These are phyloP conservation scores for Ameiurus melas DNA, from an alignment of 2,113 vertebrate species.

Conservation along the genomic window DNA sequence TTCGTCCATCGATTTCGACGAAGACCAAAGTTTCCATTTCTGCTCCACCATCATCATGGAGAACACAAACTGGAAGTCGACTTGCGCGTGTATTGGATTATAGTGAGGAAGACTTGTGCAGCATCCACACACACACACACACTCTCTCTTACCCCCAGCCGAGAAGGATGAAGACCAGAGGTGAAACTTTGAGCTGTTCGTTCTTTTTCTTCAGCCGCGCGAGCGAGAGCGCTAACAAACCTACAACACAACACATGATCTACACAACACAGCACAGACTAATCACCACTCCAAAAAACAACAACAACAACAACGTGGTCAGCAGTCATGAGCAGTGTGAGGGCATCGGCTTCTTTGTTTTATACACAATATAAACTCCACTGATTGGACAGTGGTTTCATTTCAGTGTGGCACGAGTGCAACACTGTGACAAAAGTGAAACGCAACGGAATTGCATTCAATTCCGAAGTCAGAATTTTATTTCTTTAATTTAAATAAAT, in stretches of 20 bases:
- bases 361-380: neutral
- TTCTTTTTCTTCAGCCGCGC: conserved; percentile 86
- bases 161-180: conserved; percentile 82
- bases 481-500: no score
- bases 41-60: no score
- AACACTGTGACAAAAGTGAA: neutral
- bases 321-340: neutral
- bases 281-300: neutral
- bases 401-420: neutral
- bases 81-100: no score
- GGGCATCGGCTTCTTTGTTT: neutral
- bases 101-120: no score
- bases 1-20: no score
- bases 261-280: conserved; percentile 24
- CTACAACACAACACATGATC: conserved; percentile 63
- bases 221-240: conserved; percentile 87
- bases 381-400: neutral
- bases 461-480: no score
- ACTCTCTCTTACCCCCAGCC: conserved; percentile 90
- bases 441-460: no score
- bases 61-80: no score
- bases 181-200: conserved; percentile 81
- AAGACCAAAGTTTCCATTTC: no score
- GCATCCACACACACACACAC: neutral
- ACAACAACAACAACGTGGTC: neutral